These are phyloP conservation scores for Lasaia peninsularis DNA, from an alignment of 1,140 invertebrate species.

Conservation along the genomic window DNA sequence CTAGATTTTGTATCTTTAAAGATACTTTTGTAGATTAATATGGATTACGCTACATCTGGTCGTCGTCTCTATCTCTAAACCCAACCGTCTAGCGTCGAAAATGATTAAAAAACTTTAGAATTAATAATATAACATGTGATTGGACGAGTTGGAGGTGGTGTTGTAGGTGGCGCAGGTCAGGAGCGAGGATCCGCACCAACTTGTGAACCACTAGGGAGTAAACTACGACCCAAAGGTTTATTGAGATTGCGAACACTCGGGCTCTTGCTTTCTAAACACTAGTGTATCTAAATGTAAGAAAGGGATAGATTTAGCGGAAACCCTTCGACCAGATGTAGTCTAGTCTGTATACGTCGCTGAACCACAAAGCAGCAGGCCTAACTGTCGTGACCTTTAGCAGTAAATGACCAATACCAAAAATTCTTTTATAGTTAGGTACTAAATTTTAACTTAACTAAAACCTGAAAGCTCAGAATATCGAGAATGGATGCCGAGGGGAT, in stretches of 20 bases:
- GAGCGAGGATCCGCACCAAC: too few species aligned
- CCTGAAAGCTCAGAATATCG: conserved; percentile 40
- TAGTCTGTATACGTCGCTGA: conserved; percentile 22
- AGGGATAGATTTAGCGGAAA: background rate
- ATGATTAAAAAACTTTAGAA: too few species aligned
- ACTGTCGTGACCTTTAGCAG: conserved; percentile 52
- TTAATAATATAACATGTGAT: too few species aligned
- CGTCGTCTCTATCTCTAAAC: background rate
- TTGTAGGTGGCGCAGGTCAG: too few species aligned
- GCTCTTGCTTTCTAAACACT: background rate
- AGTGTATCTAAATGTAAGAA: background rate
- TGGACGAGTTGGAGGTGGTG: too few species aligned
- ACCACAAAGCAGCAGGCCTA: conserved; percentile 46
- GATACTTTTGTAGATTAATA: conserved; percentile 29
- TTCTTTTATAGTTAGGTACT: conserved; percentile 50
- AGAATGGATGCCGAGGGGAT: background rate
- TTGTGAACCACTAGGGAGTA: too few species aligned
- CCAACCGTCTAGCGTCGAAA: background rate
- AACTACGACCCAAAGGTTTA: background rate
- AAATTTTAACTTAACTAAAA: conserved; percentile 24
- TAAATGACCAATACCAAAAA: conserved; percentile 70
- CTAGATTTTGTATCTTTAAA: conserved; percentile 49
- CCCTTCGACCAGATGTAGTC: background rate
- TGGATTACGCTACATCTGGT: background rate
- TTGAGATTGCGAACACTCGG: background rate